phyloP scores from a whole-genome alignment of 2,888 invertebrate genomes.

The Lomographa bimaculata region DNA sequence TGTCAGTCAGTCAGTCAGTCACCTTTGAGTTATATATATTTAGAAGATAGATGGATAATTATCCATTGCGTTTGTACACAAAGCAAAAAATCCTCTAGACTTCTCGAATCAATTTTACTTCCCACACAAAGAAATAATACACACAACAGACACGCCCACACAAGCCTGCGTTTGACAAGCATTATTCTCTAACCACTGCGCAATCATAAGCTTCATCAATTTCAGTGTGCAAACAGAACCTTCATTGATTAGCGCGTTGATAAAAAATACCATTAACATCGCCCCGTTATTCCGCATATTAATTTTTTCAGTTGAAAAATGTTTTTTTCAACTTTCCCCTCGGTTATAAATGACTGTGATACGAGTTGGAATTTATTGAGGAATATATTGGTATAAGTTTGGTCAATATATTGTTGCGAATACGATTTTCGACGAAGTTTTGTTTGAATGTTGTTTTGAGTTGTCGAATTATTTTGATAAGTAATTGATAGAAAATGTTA shows the following conservation, averaged over 20 bases:
- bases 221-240: conserved; percentile 1
- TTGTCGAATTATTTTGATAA: no score
- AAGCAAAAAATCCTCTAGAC: no score
- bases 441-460: no score
- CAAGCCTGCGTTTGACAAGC: not conserved
- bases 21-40: no score
- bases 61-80: no score
- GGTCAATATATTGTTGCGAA: not conserved
- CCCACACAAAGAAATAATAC: no score
- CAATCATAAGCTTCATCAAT: conserved; percentile 1
- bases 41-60: no score
- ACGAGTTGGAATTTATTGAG: conserved; percentile 7
- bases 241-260: conserved; percentile 1
- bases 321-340: conserved; percentile 7
- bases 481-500: no score
- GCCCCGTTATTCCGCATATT: conserved; percentile 11
- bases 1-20: no score
- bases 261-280: conserved; percentile 10
- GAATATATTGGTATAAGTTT: conserved; percentile 11
- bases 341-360: conserved; percentile 9
- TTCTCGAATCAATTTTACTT: no score
- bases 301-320: conserved; percentile 12
- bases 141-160: no score
- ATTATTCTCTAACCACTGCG: not conserved
- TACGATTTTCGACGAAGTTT: no score